phyloP scores from a whole-genome alignment of 92 coral and sea anemone genomes.

The Zoanthus sociatus region DNA sequence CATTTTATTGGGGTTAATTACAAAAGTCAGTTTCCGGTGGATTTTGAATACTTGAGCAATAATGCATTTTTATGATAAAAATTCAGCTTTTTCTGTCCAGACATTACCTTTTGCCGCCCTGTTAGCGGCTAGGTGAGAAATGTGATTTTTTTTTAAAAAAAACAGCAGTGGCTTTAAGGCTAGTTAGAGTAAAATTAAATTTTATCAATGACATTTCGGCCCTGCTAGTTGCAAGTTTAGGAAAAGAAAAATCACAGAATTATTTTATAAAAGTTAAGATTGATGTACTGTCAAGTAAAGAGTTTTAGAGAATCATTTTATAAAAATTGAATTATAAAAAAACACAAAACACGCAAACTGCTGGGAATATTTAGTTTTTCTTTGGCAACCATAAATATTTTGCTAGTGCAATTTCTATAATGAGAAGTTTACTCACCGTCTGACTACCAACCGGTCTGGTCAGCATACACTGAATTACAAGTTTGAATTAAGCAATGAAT shows the following conservation, averaged over 20 bases:
- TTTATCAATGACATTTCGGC: not conserved
- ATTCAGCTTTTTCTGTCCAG: not conserved
- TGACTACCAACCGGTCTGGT: no score
- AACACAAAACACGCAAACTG: no score
- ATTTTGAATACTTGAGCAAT: not conserved
- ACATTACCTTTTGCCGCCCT: not conserved
- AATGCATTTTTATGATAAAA: not conserved
- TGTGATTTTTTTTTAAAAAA: not conserved
- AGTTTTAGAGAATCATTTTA: no score
- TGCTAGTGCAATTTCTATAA: no score
- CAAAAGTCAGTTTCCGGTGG: not conserved
- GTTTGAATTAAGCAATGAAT: not conserved
- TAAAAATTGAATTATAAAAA: no score
- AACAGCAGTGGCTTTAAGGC: not conserved
- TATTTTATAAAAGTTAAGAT: not conserved
- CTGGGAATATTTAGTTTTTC: no score
- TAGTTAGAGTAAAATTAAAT: not conserved
- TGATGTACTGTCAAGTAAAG: not conserved
- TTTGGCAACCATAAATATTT: no score
- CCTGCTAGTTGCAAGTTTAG: not conserved
- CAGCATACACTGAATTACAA: no score
- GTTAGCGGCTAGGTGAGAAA: not conserved
- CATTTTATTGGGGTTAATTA: not conserved
- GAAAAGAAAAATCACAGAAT: not conserved
- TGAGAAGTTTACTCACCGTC: no score